Percentiles rank a stretch among this genome's conserved stretches.
These are phyloP conservation scores for Hemiprocne comata DNA, from an alignment of 2,113 vertebrate genomes.

Conservation along the genomic window DNA sequence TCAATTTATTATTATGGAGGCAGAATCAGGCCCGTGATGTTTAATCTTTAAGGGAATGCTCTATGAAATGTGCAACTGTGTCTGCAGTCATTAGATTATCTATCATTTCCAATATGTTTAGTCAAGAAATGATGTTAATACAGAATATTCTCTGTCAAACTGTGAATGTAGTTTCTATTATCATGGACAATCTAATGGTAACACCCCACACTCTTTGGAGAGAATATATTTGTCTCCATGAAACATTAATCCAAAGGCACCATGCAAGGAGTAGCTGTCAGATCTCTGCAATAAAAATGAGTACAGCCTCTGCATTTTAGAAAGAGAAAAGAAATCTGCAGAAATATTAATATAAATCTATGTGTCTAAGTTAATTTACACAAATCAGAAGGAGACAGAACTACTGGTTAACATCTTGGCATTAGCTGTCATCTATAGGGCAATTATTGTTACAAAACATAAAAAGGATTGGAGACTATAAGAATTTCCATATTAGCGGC, in stretches of 20 bases:
- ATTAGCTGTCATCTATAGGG: neutral
- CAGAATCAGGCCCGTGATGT: neutral
- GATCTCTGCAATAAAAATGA: neutral
- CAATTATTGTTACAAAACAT: conserved; percentile 11
- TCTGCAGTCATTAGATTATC: neutral
- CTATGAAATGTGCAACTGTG: neutral
- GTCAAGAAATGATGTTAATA: neutral
- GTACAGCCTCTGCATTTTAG: neutral
- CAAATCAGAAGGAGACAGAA: neutral
- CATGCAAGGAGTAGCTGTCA: neutral
- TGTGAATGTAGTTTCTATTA: neutral
- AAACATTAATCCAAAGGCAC: conserved; percentile 3
- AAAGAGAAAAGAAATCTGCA: neutral
- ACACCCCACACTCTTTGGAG: neutral
- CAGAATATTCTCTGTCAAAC: neutral
- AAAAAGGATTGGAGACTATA: neutral
- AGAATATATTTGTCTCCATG: neutral
- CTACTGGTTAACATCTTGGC: neutral
- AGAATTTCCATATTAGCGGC: neutral
- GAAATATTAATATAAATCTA: neutral
- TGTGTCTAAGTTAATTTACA: conserved; percentile 2
- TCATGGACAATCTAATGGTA: neutral
- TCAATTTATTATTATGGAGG: neutral
- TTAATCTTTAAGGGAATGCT: neutral
- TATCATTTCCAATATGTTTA: neutral